A percentile compares a stretch with the other conserved stretches of the same genome.
Conservation (phyloP, 2,888 invertebrate species). For the Cephus pygmeus region DNA sequence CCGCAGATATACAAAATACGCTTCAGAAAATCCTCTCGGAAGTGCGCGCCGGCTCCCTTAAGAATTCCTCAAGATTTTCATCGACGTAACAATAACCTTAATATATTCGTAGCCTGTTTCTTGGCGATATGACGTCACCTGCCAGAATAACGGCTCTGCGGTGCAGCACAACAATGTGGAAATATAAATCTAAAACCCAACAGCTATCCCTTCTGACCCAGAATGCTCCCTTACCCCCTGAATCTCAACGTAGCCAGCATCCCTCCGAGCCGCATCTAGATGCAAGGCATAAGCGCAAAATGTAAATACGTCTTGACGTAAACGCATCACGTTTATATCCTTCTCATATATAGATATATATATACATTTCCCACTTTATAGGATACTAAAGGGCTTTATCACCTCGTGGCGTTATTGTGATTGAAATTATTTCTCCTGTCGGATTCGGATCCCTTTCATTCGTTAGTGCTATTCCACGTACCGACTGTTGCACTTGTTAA, state of each 20-base stretch:
- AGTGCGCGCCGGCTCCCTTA: not conserved
- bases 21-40: not conserved
- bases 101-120: constrained; percentile 51
- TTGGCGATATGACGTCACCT: constrained; percentile 44
- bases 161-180: constrained; percentile 43
- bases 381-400: not conserved
- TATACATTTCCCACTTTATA: not conserved
- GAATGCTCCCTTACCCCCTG: constrained; percentile 18
- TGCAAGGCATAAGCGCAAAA: not conserved
- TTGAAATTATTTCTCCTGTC: not conserved
- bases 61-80: constrained; percentile 49
- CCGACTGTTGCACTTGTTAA: not conserved
- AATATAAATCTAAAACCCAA: constrained; percentile 52
- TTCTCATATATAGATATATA: not conserved
- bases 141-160: constrained; percentile 24
- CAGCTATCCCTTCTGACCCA: constrained; percentile 28
- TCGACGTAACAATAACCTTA: constrained; percentile 56
- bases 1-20: not conserved
- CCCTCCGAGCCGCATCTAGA: not conserved
- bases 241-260: not conserved
- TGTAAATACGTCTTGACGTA: not conserved
- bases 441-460: not conserved
- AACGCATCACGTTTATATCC: constrained; percentile 1
- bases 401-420: not conserved
- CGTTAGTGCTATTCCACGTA: not conserved